Evolutionary conservation across 2,888 invertebrate species (phyloP).

Genomic region (Hypomecis punctinalis): DNA sequence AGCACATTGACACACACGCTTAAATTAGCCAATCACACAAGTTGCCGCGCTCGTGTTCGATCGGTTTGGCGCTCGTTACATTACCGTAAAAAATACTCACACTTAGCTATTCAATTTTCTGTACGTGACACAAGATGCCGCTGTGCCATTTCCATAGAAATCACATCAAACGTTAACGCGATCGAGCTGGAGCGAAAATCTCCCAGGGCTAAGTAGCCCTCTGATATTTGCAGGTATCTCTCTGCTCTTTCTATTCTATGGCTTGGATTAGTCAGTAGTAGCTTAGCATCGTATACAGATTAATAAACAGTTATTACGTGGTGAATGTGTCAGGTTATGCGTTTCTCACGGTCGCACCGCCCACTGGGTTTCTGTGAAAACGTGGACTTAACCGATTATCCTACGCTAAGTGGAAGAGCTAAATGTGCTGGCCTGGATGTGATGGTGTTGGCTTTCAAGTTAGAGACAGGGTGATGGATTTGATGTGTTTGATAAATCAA

Average conservation of each 20-base stretch:
- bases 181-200: no score
- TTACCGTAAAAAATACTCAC: no score
- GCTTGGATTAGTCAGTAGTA: constrained; percentile 13
- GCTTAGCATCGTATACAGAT: constrained; percentile 17
- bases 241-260: constrained; percentile 1
- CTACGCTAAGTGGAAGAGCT: constrained; percentile 44
- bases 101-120: no score
- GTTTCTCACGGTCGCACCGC: constrained; percentile 82
- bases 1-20: no score
- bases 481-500: background rate
- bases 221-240: background rate
- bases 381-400: constrained; percentile 37
- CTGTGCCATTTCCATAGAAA: no score
- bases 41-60: no score
- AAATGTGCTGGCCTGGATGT: constrained; percentile 39
- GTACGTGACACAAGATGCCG: no score
- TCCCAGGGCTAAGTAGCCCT: background rate
- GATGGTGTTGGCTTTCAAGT: constrained; percentile 35
- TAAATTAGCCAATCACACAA: no score
- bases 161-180: no score
- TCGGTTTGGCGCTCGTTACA: no score
- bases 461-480: constrained; percentile 17
- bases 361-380: constrained; percentile 58
- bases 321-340: constrained; percentile 73
- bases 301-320: constrained; percentile 11